phyloP scores from a whole-genome alignment of 2,113 vertebrate species.

The Mola mola region DNA sequence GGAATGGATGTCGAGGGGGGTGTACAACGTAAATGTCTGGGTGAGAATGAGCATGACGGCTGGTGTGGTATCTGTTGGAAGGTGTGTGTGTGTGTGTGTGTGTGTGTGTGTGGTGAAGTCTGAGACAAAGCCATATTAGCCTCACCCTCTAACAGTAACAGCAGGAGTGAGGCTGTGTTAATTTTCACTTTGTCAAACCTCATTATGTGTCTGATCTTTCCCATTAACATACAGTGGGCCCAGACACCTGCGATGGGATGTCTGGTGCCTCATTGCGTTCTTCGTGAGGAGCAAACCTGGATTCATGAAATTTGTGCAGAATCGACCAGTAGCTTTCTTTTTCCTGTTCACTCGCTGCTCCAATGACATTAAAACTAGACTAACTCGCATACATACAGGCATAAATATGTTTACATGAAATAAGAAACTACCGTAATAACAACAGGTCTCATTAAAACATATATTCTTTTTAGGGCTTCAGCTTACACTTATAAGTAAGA shows the following conservation, averaged over 20 bases:
- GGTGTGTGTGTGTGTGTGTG: conserved; percentile 31
- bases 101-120: conserved; percentile 35
- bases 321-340: conserved; percentile 62
- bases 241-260: conserved; percentile 63
- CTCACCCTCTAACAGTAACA: conserved; percentile 69
- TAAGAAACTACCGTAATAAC: too few relatives aligned
- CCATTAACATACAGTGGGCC: conserved; percentile 68
- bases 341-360: conserved; percentile 7
- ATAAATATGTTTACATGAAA: conserved; percentile 1
- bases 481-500: too few relatives aligned
- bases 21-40: conserved; percentile 72
- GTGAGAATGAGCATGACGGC: conserved; percentile 77
- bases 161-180: conserved; percentile 76
- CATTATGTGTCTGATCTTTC: conserved; percentile 72
- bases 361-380: not conserved
- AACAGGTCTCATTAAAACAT: too few relatives aligned
- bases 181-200: conserved; percentile 83
- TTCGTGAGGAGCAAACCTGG: conserved; percentile 25
- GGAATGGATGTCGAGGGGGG: conserved; percentile 36
- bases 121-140: conserved; percentile 68
- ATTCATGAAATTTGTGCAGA: conserved; percentile 13
- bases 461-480: too few relatives aligned
- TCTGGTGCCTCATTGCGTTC: conserved; percentile 53
- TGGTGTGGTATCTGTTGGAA: conserved; percentile 64
- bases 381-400: not conserved